Base-by-base conservation (phyloP, 2,797 vertebrate species). In the Anguilla megastoma region DNA sequence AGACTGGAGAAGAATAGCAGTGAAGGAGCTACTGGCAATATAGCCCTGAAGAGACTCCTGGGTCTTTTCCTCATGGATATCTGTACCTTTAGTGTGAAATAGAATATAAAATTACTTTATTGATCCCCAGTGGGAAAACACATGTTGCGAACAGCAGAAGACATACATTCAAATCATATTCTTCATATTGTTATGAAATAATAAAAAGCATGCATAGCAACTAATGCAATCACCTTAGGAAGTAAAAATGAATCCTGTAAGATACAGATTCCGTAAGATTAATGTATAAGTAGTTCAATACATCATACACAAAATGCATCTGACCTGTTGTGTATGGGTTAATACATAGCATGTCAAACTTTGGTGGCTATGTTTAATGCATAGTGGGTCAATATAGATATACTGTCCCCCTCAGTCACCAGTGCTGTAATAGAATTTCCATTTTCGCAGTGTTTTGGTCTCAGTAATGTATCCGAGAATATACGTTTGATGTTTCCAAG, bases 401-500 rank as follows among this genome's bases (percentile, higher is more conserved):
- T 76, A 5, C 71, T 16, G 16, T 36, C n/a, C 3, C 14, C 30
- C 36, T 33, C 76, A 21, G 41, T 80, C 36, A 21, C 21, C 41
- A 8, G 33, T 80, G 56, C 21, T 45, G 50, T 91, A 66, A 80
- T 90, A 69, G 85, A 85, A 87, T 92, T 92, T 56, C 84, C 85
- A 88, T 79, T 85, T 90, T 89, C 85, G 88, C 91, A 90, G 86
- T 80, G 89, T 84, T 63, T 36, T 50, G 30, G 74, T 90, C 36
- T 92, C 16, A 88, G 86, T 79, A 86, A 86, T 87, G 48, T 87
- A 89, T 91, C 86, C 71, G 85, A 91, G 91, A 91, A 33, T 48
- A 91, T 85, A 52, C 83, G 86, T 91, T 91, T 93, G 90, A 91
- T 89, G 90, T 91, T 90, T 91, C 86, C 16, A 33, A 86, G 66